These are phyloP conservation scores for Spilarctia lutea DNA, from an alignment of 2,888 invertebrate species.

Conservation along the genomic window DNA sequence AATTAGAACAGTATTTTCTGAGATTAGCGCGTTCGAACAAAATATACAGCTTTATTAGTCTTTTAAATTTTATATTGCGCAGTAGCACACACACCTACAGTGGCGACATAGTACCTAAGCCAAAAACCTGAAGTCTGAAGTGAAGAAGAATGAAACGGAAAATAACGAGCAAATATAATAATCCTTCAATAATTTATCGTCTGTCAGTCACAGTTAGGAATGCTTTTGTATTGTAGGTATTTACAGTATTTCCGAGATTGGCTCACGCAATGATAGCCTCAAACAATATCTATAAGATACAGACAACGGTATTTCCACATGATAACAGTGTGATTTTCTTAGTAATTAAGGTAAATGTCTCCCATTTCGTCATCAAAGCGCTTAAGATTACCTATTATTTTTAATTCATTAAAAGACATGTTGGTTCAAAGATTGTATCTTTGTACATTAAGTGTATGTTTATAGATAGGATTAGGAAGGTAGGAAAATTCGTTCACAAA, in stretches of 20 bases:
- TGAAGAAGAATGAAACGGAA: too few relatives aligned
- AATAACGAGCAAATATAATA: background rate
- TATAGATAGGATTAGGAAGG: too few relatives aligned
- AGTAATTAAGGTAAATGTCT: background rate
- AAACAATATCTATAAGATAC: background rate
- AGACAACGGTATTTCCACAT: background rate
- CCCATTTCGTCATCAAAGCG: background rate
- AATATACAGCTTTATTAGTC: too few relatives aligned
- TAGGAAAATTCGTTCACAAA: too few relatives aligned
- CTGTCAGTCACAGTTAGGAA: background rate
- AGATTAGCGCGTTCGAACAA: too few relatives aligned
- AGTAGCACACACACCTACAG: too few relatives aligned
- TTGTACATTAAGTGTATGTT: too few relatives aligned
- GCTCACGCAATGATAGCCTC: background rate
- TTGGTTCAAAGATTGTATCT: background rate
- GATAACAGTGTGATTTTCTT: background rate
- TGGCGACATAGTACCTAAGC: too few relatives aligned
- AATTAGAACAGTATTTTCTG: too few relatives aligned
- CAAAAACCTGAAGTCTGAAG: too few relatives aligned
- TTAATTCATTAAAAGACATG: background rate
- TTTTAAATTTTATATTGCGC: too few relatives aligned
- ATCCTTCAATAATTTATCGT: background rate
- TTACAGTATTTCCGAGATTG: background rate
- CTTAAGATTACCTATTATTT: background rate
- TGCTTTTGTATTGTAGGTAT: background rate